Evolutionary conservation across 2,797 vertebrate genomes (phyloP), one percentile per base, ranked within the genome.

Genomic region (Novumbra hubbsi): DNA sequence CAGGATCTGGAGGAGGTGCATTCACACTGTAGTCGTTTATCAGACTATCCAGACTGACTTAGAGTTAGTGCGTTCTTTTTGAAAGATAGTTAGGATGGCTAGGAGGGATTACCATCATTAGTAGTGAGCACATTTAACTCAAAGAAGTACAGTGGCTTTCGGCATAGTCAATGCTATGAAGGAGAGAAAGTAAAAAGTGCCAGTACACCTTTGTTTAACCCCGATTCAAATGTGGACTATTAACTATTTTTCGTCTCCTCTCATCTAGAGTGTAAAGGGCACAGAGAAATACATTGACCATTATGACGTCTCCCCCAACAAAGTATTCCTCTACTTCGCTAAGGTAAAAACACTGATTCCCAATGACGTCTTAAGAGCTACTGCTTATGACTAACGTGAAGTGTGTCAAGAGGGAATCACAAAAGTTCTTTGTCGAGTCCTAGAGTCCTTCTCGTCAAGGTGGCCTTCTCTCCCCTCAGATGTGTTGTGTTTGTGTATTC

Each of bases 241-340:
- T 4, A 57, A 9, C 30, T 34, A 6, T 50, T 3, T 34, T 16
- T 72, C 27, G 2, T 24, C 60, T 14, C 1, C 2, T 63, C 76
- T 73, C n/a, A 34, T 72, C 66, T 55, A 93, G 92, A n/a, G 87
- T 60, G 79, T 83, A 55, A 85, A 30, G 2, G 84, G 90, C 76
- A 85, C 89, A 70, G 92, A 93, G 78, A 85, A 81, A 55, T 93
- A 88, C 71, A 88, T 88, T 41, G 88, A 93, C 67, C 89, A 89
- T 28, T 92, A 86, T n/a, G 91, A 92, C 69, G 68, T 89, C 64
- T 86, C 85, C 30, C 76, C 83, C 72, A 92, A 92, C 67, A 93
- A 78, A 78, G 88, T 93, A n/a, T 87, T 88, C 70, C 87, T 93
- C 16, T 93, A 93, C 71, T 92, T 92, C 62, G 78, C 84, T 19